Conservation (phyloP, 2,888 invertebrate genomes). For the Rosalia funebris region DNA sequence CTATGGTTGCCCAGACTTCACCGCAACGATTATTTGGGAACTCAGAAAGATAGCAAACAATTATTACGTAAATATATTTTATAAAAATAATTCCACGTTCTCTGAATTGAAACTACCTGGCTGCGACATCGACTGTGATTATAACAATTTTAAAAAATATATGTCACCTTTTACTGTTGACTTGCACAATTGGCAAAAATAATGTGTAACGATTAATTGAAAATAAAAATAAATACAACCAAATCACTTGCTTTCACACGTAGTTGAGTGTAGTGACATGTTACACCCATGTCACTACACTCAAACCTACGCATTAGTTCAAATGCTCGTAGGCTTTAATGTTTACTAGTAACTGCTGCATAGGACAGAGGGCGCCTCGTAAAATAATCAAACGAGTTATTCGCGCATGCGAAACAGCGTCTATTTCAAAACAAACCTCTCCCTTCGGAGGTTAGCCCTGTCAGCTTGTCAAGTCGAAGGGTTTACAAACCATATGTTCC, state of each 20-base stretch:
- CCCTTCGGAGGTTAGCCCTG: not conserved
- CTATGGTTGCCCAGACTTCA: slow-evolving; percentile 72
- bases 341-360: too few species aligned
- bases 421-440: slow-evolving; percentile 6
- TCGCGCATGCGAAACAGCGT: slow-evolving; percentile 1
- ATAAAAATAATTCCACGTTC: not conserved
- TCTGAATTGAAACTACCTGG: not conserved
- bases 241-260: too few species aligned
- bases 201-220: not conserved
- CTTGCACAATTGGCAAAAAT: not conserved
- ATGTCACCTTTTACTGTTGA: not conserved
- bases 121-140: not conserved
- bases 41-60: slow-evolving; percentile 54
- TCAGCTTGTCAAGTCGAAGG: not conserved
- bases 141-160: not conserved
- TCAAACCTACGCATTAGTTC: not conserved
- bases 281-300: not conserved
- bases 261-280: too few species aligned
- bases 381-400: slow-evolving; percentile 3
- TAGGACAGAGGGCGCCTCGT: not conserved
- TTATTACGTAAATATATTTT: slow-evolving; percentile 7
- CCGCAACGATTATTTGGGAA: slow-evolving; percentile 75
- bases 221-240: not conserved
- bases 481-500: slow-evolving; percentile 12
- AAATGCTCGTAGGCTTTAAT: not conserved